phyloP scores from a whole-genome alignment of 1,140 invertebrate species.

The Ptiloglossa arizonensis region DNA sequence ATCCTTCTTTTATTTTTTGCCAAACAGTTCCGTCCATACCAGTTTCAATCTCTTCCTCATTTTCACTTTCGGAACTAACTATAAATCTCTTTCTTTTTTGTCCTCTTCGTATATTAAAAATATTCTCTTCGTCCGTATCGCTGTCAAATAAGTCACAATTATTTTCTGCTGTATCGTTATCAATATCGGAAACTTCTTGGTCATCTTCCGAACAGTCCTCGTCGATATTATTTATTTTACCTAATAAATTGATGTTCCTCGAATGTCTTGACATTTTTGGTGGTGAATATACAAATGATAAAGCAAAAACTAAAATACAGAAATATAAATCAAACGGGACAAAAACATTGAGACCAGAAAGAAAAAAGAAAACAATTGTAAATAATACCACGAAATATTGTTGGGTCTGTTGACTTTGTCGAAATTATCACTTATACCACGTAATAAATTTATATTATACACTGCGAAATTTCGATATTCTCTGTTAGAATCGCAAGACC shows the following conservation, averaged over 20 bases:
- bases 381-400: background rate
- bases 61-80: too few species aligned
- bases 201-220: conserved; percentile 17
- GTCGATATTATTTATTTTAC: conserved; percentile 23
- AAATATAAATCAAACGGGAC: conserved; percentile 32
- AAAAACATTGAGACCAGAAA: conserved; percentile 3
- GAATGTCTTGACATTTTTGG: too few species aligned
- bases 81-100: too few species aligned
- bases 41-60: too few species aligned
- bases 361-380: conserved; percentile 22
- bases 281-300: conserved; percentile 41
- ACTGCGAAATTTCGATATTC: conserved; percentile 30
- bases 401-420: conserved; percentile 26
- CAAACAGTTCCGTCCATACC: too few species aligned
- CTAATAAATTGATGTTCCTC: too few species aligned
- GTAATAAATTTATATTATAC: conserved; percentile 20
- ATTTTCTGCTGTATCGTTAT: conserved; percentile 20
- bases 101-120: too few species aligned
- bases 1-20: too few species aligned
- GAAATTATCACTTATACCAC: conserved; percentile 31
- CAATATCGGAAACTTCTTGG: conserved; percentile 33
- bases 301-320: too few species aligned
- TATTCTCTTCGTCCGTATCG: too few species aligned
- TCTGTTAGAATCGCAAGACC: too few species aligned
- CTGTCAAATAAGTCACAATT: too few species aligned